phyloP scores from a whole-genome alignment of 37 sponge, comb jelly and placozoan species.

The Ephydatia muelleri region DNA sequence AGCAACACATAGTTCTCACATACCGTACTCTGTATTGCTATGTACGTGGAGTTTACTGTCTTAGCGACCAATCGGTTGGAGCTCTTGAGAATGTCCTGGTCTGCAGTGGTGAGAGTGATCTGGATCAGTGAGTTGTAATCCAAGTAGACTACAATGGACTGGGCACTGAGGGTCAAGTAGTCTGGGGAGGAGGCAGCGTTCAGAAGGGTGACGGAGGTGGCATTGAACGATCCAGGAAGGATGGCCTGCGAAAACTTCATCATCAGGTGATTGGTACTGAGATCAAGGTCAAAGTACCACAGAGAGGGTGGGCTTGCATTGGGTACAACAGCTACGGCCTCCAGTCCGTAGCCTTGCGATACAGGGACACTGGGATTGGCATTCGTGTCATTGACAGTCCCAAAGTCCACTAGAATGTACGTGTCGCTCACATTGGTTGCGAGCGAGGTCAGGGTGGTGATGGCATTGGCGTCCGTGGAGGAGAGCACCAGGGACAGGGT shows the following conservation, averaged over 20 bases:
- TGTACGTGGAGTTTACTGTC: slow-evolving; percentile 48
- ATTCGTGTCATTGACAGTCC: slow-evolving; percentile 68
- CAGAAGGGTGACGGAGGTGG: slow-evolving; percentile 44
- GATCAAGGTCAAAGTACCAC: slow-evolving; percentile 73
- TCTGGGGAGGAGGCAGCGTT: slow-evolving; percentile 22
- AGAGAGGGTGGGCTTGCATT: slow-evolving; percentile 61
- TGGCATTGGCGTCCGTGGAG: slow-evolving; percentile 60
- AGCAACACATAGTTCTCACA: slow-evolving; percentile 55
- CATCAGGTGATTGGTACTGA: slow-evolving; percentile 73
- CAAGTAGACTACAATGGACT: slow-evolving; percentile 19
- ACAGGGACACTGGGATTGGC: slow-evolving; percentile 50
- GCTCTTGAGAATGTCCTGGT: slow-evolving; percentile 66
- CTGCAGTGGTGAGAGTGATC: slow-evolving; percentile 48
- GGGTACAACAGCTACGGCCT: slow-evolving; percentile 14
- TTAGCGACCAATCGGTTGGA: slow-evolving; percentile 53
- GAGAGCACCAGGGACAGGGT: slow-evolving; percentile 36
- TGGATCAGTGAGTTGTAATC: slow-evolving; percentile 44
- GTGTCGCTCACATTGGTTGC: slow-evolving; percentile 50
- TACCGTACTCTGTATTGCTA: slow-evolving; percentile 34
- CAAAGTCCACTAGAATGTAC: slow-evolving; percentile 41
- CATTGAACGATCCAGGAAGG: slow-evolving; percentile 45
- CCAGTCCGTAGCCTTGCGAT: slow-evolving; percentile 35
- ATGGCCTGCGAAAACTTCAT: slow-evolving; percentile 86
- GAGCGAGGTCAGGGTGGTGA: slow-evolving; percentile 61
- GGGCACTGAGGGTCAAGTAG: slow-evolving; percentile 4